phyloP scores from a whole-genome alignment of 2,113 vertebrate species.

The Thinocorus orbignyianus region DNA sequence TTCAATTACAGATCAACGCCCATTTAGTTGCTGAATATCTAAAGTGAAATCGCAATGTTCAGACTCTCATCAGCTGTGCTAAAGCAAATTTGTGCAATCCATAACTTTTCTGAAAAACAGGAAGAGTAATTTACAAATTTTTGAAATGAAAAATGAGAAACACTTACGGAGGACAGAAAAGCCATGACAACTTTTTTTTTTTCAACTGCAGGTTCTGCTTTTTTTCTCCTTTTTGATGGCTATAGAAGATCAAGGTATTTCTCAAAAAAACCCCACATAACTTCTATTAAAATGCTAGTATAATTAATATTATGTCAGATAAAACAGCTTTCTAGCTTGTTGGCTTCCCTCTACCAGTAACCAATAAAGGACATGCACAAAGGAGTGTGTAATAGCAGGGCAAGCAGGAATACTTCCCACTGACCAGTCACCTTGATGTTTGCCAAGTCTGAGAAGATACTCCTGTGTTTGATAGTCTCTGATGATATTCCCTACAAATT shows the following conservation, averaged over 20 bases:
- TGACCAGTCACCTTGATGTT: background rate
- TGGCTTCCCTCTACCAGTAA: background rate
- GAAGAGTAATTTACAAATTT: background rate
- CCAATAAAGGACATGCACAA: fast-evolving
- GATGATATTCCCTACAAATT: background rate
- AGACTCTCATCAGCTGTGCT: background rate
- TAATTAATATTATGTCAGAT: background rate
- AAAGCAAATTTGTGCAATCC: background rate
- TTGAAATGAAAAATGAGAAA: background rate
- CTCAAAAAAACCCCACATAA: background rate
- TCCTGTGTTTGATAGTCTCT: background rate
- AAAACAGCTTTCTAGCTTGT: background rate
- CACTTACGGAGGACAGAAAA: background rate
- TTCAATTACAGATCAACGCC: background rate
- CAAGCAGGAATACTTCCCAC: background rate
- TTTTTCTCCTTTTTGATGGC: background rate
- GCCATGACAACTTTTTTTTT: background rate
- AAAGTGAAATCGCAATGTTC: background rate
- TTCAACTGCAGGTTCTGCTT: background rate
- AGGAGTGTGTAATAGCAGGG: background rate
- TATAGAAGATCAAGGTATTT: background rate
- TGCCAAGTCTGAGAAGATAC: background rate
- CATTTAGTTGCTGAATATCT: background rate
- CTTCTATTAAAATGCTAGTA: background rate
- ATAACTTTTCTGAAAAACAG: background rate